Evolutionary conservation across 2,797 vertebrate species (phyloP).

Genomic region (Melanotaenia trifasciata): DNA sequence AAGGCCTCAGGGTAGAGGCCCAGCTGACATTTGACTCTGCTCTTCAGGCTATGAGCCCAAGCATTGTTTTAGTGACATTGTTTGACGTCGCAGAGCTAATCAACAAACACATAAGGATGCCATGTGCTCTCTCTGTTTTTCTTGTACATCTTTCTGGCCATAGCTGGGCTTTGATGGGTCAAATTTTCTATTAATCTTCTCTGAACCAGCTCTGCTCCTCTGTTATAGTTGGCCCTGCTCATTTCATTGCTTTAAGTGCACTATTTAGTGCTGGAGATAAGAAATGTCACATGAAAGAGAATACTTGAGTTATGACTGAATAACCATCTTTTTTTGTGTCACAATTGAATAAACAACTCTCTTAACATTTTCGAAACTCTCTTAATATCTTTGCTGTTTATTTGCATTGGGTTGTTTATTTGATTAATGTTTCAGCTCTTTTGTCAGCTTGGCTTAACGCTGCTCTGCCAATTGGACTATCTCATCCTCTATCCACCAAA

Average conservation of each 20-base stretch:
- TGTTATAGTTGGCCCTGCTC: not conserved
- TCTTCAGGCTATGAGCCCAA: constrained; percentile 19
- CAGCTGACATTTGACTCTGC: not conserved
- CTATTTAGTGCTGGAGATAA: constrained; percentile 16
- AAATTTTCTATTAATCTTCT: constrained; percentile 30
- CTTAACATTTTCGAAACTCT: constrained; percentile 30
- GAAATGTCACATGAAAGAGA: constrained; percentile 18
- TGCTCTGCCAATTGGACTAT: constrained; percentile 29
- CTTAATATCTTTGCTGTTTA: constrained; percentile 29
- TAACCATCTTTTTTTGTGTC: constrained; percentile 18
- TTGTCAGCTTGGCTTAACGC: constrained; percentile 27
- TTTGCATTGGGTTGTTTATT: constrained; percentile 54
- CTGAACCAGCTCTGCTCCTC: not conserved
- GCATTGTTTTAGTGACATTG: constrained; percentile 34
- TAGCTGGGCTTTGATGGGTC: constrained; percentile 31
- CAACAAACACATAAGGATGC: constrained; percentile 46
- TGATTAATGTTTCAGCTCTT: constrained; percentile 39
- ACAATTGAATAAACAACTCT: constrained; percentile 9
- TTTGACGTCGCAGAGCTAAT: constrained; percentile 58
- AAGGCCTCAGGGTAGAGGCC: not conserved
- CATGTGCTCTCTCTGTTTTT: constrained; percentile 37
- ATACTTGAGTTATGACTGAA: constrained; percentile 12
- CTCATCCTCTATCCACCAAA: constrained; percentile 30
- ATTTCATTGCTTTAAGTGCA: constrained; percentile 17
- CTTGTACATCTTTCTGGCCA: constrained; percentile 26